Evolutionary conservation across 1,140 invertebrate species (phyloP).

Genomic region (Euborellia annulipes): DNA sequence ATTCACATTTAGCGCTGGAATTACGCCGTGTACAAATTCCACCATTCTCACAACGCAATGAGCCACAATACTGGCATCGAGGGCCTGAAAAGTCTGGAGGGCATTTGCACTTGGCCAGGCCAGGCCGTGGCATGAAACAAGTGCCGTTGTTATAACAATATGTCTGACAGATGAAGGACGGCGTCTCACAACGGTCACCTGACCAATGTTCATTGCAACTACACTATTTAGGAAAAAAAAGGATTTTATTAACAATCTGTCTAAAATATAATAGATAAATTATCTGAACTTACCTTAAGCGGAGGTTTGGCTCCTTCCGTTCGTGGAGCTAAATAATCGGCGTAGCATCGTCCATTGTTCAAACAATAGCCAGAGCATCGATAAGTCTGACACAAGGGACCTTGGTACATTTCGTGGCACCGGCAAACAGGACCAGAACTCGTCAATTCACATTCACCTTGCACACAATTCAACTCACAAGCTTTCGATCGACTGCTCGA

Average conservation of each 20-base stretch:
- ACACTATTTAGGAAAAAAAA: constrained; percentile 30
- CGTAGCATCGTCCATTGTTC: constrained; percentile 43
- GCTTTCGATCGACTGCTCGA: constrained; percentile 12
- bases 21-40: constrained; percentile 22
- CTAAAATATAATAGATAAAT: constrained; percentile 18
- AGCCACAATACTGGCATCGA: constrained; percentile 23
- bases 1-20: constrained; percentile 22
- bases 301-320: constrained; percentile 16
- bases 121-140: constrained; percentile 25
- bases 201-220: constrained; percentile 44
- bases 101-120: constrained; percentile 29
- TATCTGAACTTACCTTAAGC: constrained; percentile 22
- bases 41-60: constrained; percentile 26
- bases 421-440: constrained; percentile 32
- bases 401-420: constrained; percentile 42
- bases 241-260: neutral
- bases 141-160: constrained; percentile 38
- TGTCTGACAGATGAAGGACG: constrained; percentile 31
- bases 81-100: constrained; percentile 22
- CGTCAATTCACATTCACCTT: constrained; percentile 37
- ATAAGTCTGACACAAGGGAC: constrained; percentile 42
- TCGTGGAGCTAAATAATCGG: constrained; percentile 21
- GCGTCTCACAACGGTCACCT: constrained; percentile 46
- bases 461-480: constrained; percentile 30
- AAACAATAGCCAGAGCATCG: constrained; percentile 43